Conservation (phyloP, 2,113 vertebrate genomes). For the Mormyrus lacerda region DNA sequence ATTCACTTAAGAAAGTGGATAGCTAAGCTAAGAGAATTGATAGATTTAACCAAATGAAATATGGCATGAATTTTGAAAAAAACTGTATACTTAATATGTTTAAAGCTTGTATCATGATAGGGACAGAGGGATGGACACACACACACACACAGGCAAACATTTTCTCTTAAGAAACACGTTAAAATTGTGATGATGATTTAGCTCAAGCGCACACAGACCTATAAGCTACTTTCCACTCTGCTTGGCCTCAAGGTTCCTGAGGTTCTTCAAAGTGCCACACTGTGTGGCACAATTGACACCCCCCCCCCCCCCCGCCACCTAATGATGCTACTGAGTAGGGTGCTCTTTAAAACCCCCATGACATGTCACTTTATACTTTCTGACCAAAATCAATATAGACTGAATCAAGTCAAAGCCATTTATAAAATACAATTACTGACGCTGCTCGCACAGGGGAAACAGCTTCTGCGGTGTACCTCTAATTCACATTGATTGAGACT, state of each 20-base stretch:
- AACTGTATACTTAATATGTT: not conserved
- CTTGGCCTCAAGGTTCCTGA: not conserved
- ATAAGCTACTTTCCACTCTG: not conserved
- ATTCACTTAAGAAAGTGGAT: not conserved
- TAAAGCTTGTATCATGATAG: not conserved
- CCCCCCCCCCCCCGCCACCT: not conserved
- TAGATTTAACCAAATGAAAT: not conserved
- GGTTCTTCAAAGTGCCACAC: not conserved
- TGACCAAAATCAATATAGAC: conserved; percentile 75
- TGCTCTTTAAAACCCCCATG: not conserved
- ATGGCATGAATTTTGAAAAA: not conserved
- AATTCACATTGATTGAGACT: conserved; percentile 61
- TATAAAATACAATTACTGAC: conserved; percentile 70
- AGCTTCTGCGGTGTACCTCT: conserved; percentile 65
- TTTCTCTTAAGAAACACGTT: not conserved
- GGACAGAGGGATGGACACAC: not conserved
- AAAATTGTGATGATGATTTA: not conserved
- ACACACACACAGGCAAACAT: not conserved
- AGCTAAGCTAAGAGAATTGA: not conserved
- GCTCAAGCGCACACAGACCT: not conserved
- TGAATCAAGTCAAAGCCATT: conserved; percentile 65
- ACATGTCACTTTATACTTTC: conserved; percentile 64
- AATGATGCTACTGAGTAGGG: conserved; percentile 5
- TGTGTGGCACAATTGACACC: not conserved
- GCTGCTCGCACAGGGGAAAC: not conserved